Evolutionary conservation across 2,888 invertebrate genomes (phyloP).

Genomic region (Drosophila meridiana): DNA sequence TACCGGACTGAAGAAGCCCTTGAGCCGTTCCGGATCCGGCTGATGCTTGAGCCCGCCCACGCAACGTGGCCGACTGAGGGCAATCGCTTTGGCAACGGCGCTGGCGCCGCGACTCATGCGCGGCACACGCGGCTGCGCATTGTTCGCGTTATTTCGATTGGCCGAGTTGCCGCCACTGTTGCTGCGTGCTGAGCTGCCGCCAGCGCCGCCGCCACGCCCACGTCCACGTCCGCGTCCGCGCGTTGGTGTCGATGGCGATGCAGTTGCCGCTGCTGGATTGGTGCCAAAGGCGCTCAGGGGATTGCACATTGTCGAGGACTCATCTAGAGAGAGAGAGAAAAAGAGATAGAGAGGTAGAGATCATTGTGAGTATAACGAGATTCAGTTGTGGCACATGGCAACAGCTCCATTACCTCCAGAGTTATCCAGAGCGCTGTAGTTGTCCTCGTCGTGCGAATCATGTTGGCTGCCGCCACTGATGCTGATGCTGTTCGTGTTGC

Average conservation of each 20-base stretch:
- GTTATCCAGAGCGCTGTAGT: slow-evolving; percentile 68
- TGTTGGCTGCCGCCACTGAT: slow-evolving; percentile 62
- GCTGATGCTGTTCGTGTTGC: slow-evolving; percentile 33
- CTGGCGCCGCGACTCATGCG: slow-evolving; percentile 83
- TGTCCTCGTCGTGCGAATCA: slow-evolving; percentile 74
- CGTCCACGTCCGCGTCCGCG: slow-evolving; percentile 78
- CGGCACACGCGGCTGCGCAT: slow-evolving; percentile 73
- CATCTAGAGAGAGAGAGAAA: slow-evolving; percentile 44
- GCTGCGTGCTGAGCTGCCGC: slow-evolving; percentile 31
- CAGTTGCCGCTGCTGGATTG: slow-evolving; percentile 3
- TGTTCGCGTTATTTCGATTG: slow-evolving; percentile 29
- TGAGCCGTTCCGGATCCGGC: slow-evolving; percentile 83
- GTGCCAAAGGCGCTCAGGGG: slow-evolving; percentile 38
- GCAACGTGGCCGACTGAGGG: slow-evolving; percentile 81
- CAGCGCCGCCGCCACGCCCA: slow-evolving; percentile 59
- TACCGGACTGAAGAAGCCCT: slow-evolving; percentile 84
- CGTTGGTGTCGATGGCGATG: slow-evolving; percentile 7
- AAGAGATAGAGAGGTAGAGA: not conserved
- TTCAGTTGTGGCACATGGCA: not conserved
- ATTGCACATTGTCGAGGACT: slow-evolving; percentile 36
- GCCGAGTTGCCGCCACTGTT: slow-evolving; percentile 20
- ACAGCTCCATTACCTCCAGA: slow-evolving; percentile 69
- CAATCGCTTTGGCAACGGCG: slow-evolving; percentile 81
- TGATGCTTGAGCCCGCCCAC: slow-evolving; percentile 84
- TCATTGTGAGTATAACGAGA: not conserved